phyloP scores from a whole-genome alignment of 2,888 invertebrate genomes.

The Acanthosoma haemorrhoidale region DNA sequence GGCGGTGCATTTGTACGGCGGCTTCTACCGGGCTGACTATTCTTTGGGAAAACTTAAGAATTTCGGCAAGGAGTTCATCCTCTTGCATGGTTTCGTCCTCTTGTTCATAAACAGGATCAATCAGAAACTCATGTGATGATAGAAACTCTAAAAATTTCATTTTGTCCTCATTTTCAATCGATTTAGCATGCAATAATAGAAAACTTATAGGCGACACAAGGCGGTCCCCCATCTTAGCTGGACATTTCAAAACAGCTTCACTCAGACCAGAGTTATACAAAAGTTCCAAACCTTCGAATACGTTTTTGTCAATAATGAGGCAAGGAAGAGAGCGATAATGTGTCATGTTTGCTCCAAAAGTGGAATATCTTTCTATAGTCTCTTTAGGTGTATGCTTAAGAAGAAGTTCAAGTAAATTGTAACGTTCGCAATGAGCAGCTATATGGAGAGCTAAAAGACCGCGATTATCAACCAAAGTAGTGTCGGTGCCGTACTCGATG shows the following conservation, averaged over 20 bases:
- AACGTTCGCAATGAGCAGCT: conserved; percentile 33
- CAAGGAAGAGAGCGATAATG: conserved; percentile 33
- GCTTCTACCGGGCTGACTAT: conserved; percentile 26
- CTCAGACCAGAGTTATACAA: conserved; percentile 31
- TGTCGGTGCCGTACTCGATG: conserved; percentile 33
- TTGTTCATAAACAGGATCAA: conserved; percentile 25
- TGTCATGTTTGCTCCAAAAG: conserved; percentile 19
- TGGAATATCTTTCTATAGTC: conserved; percentile 32
- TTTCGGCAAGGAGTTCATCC: background rate
- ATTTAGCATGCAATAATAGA: conserved; percentile 29
- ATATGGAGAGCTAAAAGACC: conserved; percentile 34
- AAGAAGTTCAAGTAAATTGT: conserved; percentile 32
- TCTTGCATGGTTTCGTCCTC: background rate
- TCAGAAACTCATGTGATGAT: conserved; percentile 26
- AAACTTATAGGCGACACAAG: conserved; percentile 33
- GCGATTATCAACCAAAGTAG: conserved; percentile 32
- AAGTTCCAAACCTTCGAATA: conserved; percentile 33
- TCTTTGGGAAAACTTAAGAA: background rate
- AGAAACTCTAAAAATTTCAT: conserved; percentile 32
- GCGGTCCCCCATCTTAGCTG: conserved; percentile 32
- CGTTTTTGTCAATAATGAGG: conserved; percentile 32
- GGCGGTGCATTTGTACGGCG: conserved; percentile 24
- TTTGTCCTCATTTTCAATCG: conserved; percentile 26
- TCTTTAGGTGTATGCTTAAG: conserved; percentile 30
- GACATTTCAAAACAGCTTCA: conserved; percentile 32